Percentiles rank a stretch among this genome's conserved stretches.
These are phyloP conservation scores for Dolichopus griseipennis DNA, from an alignment of 2,888 invertebrate species.

Conservation along the genomic window DNA sequence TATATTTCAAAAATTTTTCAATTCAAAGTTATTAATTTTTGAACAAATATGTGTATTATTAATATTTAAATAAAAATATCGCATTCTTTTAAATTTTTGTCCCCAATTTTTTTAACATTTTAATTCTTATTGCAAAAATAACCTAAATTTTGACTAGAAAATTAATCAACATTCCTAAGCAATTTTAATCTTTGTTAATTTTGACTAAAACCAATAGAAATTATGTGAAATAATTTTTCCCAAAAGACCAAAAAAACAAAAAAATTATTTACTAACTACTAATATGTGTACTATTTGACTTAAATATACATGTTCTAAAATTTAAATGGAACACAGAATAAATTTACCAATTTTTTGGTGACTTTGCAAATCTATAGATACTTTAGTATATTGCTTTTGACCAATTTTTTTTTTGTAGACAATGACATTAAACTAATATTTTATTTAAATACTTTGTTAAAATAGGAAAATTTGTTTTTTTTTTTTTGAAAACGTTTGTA, in stretches of 20 bases:
- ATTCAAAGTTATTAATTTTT: too few species aligned
- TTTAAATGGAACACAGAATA: constrained; percentile 1
- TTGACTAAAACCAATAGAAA: not conserved
- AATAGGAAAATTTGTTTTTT: not conserved
- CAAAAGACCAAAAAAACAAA: too few species aligned
- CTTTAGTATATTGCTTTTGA: too few species aligned
- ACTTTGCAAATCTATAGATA: not conserved
- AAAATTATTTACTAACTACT: not conserved
- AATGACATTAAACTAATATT: constrained; percentile 1
- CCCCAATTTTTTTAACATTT: not conserved
- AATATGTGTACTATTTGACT: too few species aligned
- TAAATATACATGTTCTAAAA: not conserved
- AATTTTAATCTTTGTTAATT: not conserved
- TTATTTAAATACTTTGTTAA: not conserved
- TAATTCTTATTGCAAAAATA: not conserved
- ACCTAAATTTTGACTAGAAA: not conserved
- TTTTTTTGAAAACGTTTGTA: not conserved
- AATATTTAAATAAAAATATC: too few species aligned
- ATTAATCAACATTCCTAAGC: not conserved
- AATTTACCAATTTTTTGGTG: not conserved
- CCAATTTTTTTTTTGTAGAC: too few species aligned
- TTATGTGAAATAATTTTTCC: too few species aligned
- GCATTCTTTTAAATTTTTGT: too few species aligned
- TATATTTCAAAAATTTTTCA: too few species aligned
- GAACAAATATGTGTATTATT: too few species aligned